Percentiles rank a stretch among this genome's conserved stretches.
Evolutionary conservation across 2,113 vertebrate species (phyloP).

Genomic region (Psettodes erumei): DNA sequence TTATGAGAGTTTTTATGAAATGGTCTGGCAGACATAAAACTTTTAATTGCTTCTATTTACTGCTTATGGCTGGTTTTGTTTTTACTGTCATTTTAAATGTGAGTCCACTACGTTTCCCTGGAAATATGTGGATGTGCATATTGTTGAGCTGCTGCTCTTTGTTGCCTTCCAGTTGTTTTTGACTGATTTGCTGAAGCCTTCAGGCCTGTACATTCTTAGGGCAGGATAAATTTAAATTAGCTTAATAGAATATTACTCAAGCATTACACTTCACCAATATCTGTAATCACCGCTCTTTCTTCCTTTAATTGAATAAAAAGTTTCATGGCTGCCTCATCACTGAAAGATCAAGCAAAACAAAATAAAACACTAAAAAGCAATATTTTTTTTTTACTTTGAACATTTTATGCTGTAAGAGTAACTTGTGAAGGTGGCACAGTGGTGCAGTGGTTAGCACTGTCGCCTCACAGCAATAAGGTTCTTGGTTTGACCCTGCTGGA

Average conservation of each 20-base stretch:
- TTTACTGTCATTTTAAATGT: not conserved
- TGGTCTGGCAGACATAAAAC: not conserved
- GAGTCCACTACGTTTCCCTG: not conserved
- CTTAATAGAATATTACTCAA: conserved; percentile 13
- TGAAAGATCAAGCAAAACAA: not conserved
- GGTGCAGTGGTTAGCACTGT: too few species aligned
- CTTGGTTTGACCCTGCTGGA: too few species aligned
- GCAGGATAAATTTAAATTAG: conserved; percentile 4
- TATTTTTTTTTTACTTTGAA: not conserved
- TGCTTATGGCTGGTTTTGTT: not conserved
- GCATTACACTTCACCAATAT: conserved; percentile 16
- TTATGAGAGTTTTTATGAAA: not conserved
- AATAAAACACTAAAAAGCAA: not conserved
- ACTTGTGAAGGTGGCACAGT: too few species aligned
- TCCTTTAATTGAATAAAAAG: not conserved
- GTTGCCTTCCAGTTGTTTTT: conserved; percentile 9
- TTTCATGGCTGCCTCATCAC: not conserved
- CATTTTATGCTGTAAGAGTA: not conserved
- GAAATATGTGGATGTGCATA: not conserved
- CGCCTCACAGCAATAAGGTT: too few species aligned
- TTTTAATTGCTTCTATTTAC: not conserved
- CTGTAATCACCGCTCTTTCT: not conserved
- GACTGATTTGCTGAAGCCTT: not conserved
- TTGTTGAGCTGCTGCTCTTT: conserved; percentile 1
- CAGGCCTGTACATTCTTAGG: not conserved